Conservation (phyloP, 2,888 invertebrate genomes). For the Pseudolycoriella hygida region DNA sequence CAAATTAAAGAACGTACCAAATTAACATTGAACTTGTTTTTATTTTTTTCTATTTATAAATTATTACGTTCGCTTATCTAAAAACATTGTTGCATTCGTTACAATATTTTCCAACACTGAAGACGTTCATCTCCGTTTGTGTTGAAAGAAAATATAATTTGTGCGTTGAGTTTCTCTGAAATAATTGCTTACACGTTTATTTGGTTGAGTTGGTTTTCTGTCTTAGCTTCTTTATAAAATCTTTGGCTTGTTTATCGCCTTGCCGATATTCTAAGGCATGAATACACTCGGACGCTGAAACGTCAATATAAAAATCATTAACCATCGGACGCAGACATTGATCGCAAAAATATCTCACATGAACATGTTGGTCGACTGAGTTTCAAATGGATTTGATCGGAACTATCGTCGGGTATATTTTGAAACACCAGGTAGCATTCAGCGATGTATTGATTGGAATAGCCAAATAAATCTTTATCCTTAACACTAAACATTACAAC, state of each 20-base stretch:
- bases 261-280: conserved; percentile 64
- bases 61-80: too few relatives aligned
- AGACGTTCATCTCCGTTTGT: background rate
- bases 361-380: conserved; percentile 49
- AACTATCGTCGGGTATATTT: conserved; percentile 47
- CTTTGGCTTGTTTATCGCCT: conserved; percentile 76
- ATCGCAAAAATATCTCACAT: conserved; percentile 30
- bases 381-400: conserved; percentile 56
- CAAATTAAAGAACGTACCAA: too few relatives aligned
- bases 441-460: conserved; percentile 84
- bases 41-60: too few relatives aligned
- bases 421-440: conserved; percentile 78
- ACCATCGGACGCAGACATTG: too few relatives aligned
- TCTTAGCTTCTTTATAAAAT: conserved; percentile 68
- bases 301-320: too few relatives aligned
- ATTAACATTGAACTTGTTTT: too few relatives aligned
- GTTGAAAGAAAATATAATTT: background rate
- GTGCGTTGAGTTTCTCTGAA: background rate
- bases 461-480: conserved; percentile 87
- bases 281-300: conserved; percentile 47
- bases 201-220: conserved; percentile 31
- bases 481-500: conserved; percentile 80
- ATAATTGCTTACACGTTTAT: background rate
- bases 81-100: too few relatives aligned
- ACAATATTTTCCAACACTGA: too few relatives aligned